Percentiles rank a stretch among this genome's conserved stretches.
phyloP scores from a whole-genome alignment of 2,797 vertebrate species.

The Macropodus opercularis region DNA sequence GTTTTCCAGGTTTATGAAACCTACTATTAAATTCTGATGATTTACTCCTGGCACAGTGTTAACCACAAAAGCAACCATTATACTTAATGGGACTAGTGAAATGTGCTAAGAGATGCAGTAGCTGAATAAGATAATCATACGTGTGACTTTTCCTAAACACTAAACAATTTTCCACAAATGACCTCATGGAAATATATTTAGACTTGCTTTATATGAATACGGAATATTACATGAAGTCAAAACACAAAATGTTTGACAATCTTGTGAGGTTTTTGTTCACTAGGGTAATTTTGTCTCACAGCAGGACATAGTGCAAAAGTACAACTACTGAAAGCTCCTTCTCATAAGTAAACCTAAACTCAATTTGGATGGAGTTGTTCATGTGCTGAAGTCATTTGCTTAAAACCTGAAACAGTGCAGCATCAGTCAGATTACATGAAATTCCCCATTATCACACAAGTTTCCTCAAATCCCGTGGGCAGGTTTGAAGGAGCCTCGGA shows the following conservation, averaged over 20 bases:
- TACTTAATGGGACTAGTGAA: constrained; percentile 16
- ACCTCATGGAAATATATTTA: constrained; percentile 1
- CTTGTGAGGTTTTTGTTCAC: no score
- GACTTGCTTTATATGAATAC: background rate
- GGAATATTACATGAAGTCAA: no score
- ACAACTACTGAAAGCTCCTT: no score
- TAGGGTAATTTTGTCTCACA: no score
- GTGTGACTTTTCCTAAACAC: constrained; percentile 31
- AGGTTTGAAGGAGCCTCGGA: background rate
- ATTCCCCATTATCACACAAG: background rate
- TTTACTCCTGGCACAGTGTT: constrained; percentile 21
- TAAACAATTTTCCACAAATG: background rate
- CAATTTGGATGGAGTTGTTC: no score
- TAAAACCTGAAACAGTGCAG: no score
- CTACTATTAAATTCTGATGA: constrained; percentile 40
- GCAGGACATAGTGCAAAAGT: no score
- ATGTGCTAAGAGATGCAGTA: constrained; percentile 1
- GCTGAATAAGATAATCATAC: constrained; percentile 10
- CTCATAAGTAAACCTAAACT: no score
- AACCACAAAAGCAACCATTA: constrained; percentile 10
- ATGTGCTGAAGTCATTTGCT: no score
- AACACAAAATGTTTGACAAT: no score
- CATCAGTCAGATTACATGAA: background rate
- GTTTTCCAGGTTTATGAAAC: constrained; percentile 5
- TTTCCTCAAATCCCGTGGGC: constrained; percentile 6